A percentile compares a stretch with the other conserved stretches of the same genome.
Evolutionary conservation across 2,888 invertebrate genomes (phyloP).

Genomic region (Noctua comes): DNA sequence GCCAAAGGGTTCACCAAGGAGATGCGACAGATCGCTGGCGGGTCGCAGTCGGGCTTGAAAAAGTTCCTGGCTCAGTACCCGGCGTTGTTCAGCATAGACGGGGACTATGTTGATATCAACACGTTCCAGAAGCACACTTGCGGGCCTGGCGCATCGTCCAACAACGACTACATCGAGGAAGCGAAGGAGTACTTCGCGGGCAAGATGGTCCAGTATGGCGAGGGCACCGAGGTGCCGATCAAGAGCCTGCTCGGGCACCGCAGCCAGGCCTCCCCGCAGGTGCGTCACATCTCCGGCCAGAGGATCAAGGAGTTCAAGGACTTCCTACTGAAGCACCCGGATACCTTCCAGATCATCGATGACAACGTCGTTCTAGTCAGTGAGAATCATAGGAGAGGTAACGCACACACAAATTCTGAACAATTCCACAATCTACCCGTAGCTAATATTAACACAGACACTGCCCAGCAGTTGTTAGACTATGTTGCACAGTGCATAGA

Average conservation of each 20-base stretch:
- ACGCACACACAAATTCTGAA: conserved; percentile 92
- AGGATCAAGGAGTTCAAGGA: conserved; percentile 98
- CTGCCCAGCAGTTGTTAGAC: conserved; percentile 95
- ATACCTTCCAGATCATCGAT: conserved; percentile 96
- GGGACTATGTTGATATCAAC: conserved; percentile 96
- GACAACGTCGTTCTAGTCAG: conserved; percentile 95
- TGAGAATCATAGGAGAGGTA: conserved; percentile 92
- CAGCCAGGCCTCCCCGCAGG: conserved; percentile 98
- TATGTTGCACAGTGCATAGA: conserved; percentile 96
- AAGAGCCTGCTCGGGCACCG: conserved; percentile 98
- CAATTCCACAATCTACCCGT: conserved; percentile 93
- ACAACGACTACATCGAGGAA: conserved; percentile 97
- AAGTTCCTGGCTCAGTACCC: conserved; percentile 99
- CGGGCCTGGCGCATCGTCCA: conserved; percentile 91
- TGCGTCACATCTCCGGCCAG: conserved; percentile 98
- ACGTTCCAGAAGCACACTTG: conserved; percentile 92
- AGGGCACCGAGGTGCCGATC: conserved; percentile 98
- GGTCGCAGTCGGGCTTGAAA: conserved; percentile 98
- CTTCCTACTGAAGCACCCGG: conserved; percentile 95
- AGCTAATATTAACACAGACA: conserved; percentile 95
- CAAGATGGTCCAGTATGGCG: conserved; percentile 98
- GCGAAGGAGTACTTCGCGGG: conserved; percentile 99
- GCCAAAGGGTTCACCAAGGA: conserved; percentile 99
- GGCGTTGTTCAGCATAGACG: conserved; percentile 98
- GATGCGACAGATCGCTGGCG: conserved; percentile 98